Evolutionary conservation across 2,888 invertebrate species (phyloP), one percentile per base, ranked within the genome.

Genomic region (Drosophila neonasuta): DNA sequence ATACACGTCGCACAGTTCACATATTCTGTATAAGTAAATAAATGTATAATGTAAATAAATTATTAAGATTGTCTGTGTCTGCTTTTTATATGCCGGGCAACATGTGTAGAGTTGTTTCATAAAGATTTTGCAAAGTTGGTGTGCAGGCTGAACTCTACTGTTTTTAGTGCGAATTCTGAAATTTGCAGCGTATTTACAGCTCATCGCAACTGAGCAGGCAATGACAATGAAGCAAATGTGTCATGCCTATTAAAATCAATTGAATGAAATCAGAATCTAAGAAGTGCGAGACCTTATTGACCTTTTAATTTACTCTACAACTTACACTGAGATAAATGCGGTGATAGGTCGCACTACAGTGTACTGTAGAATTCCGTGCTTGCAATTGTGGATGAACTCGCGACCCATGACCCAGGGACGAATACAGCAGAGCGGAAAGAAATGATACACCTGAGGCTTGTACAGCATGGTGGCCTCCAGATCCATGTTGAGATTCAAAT

Each of bases 281-380:
- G 10, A 44, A 15, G 5, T 44, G 13, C 10, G 44, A 20, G n/a
- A n/a, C 13, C 17, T n/a, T 8, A 51, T 32, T 32, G 32, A 44
- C 13, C 20, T 7, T 2, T 20, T 5, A 30, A 3, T 6, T n/a
- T 32, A 32, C 4, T 0, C 3, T 15, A 2, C 2, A 6, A 93
- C 94, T 94, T 92, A 96, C 96, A 98, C 95, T 62, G 98, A 96
- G 89, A 98, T 94, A 15, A 96, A 93, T 49, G 98, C 97, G 44
- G 97, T 97, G 68, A 97, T 92, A 41, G 98, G 98, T 80, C 98
- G 92, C 49, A 98, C 95, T 32, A 98, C 95, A 2, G 98, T 97
- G 88, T 99, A 99, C 89, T 99, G 99, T 32, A 99, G 92, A 81
- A 98, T 98, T 34, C 98, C 98, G 92, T 98, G 98, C 90, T 98